A percentile compares a stretch with the other conserved stretches of the same genome.
These are phyloP conservation scores for Dysdera silvatica DNA, from an alignment of 1,140 invertebrate species.

Conservation along the genomic window DNA sequence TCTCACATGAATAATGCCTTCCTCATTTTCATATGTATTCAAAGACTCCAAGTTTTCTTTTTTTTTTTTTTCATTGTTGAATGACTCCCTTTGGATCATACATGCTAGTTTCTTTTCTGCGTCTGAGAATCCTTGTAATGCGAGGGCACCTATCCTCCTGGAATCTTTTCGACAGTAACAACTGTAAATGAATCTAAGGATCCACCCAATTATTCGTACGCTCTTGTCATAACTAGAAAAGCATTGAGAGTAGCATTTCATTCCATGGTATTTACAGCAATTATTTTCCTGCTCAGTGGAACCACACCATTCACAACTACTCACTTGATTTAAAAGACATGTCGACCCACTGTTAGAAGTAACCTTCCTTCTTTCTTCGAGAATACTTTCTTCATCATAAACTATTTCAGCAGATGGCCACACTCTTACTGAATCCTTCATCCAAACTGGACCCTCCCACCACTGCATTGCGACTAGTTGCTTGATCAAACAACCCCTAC, in stretches of 20 bases:
- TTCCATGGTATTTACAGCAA: neutral
- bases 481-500: neutral
- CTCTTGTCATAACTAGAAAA: neutral
- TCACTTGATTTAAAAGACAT: neutral
- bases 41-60: too few relatives aligned
- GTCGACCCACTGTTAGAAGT: neutral
- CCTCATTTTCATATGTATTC: too few relatives aligned
- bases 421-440: neutral
- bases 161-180: too few relatives aligned
- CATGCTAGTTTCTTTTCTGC: too few relatives aligned
- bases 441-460: neutral
- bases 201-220: slow-evolving; percentile 2
- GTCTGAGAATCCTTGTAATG: too few relatives aligned
- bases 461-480: neutral
- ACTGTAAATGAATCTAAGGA: slow-evolving; percentile 1
- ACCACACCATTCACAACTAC: neutral
- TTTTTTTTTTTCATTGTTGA: too few relatives aligned
- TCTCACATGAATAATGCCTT: too few relatives aligned
- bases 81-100: too few relatives aligned
- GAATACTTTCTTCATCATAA: neutral
- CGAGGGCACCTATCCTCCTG: too few relatives aligned
- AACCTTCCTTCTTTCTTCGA: neutral
- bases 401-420: slow-evolving; percentile 2
- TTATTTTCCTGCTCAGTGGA: neutral
- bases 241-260: neutral